These are phyloP conservation scores for Gymnoscopelus microlampas DNA, from an alignment of 2,797 vertebrate species.

Conservation along the genomic window DNA sequence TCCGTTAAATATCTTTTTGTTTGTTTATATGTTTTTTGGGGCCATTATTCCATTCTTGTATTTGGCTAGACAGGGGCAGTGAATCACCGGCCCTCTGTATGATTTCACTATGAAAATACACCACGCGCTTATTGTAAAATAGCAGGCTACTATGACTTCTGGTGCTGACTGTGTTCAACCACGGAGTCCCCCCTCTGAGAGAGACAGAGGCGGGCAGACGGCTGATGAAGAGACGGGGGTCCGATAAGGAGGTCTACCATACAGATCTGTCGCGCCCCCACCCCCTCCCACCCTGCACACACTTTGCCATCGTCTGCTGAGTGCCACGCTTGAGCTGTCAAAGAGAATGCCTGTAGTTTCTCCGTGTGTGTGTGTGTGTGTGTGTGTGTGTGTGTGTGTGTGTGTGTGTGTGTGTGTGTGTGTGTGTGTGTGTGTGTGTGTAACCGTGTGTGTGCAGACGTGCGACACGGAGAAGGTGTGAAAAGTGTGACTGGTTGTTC, in stretches of 20 bases:
- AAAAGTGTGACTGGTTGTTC: slow-evolving; percentile 77
- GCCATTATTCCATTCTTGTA: too few relatives aligned
- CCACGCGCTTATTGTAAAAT: too few relatives aligned
- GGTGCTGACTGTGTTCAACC: too few relatives aligned
- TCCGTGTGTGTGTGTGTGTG: slow-evolving; percentile 6
- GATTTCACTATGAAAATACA: too few relatives aligned
- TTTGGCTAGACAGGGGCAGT: too few relatives aligned
- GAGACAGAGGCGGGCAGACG: slow-evolving; percentile 22
- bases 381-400: slow-evolving; percentile 21
- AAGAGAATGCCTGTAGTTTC: slow-evolving; percentile 61
- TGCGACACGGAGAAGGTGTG: slow-evolving; percentile 62
- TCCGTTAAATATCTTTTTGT: too few relatives aligned
- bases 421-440: slow-evolving; percentile 12
- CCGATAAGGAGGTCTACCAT: slow-evolving; percentile 58
- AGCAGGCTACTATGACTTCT: too few relatives aligned
- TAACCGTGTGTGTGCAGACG: slow-evolving; percentile 14
- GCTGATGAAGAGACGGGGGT: neutral
- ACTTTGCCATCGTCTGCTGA: slow-evolving; percentile 71
- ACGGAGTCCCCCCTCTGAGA: neutral
- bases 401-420: slow-evolving; percentile 26
- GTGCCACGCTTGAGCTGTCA: slow-evolving; percentile 62
- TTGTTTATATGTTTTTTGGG: too few relatives aligned
- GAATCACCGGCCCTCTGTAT: too few relatives aligned
- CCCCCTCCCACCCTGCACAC: slow-evolving; percentile 33
- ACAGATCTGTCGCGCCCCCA: slow-evolving; percentile 24